Base-by-base conservation (phyloP, 2,888 invertebrate genomes). In the Resseliella maxima region DNA sequence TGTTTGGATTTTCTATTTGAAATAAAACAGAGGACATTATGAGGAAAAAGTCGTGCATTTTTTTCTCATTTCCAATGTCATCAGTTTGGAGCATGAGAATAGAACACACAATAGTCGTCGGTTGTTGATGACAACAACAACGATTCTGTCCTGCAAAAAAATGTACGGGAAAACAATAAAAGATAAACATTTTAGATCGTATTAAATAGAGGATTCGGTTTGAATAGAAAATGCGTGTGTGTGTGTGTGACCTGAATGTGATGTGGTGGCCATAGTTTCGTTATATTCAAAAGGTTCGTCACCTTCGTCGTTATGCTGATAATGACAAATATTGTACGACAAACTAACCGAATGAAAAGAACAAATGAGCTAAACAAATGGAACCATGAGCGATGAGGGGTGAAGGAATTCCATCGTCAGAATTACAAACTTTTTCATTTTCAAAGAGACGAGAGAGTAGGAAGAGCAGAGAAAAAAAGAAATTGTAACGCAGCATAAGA, bases 161-260 rank as follows among this genome's bases (percentile, higher is more conserved):
- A 59, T 59, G 24, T 2, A 59, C 59, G 59, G 2, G 59, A 24
- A 72, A 72, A 72, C 31, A 72, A 72, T 31, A 31, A 72, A 35
- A 72, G 72, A 72, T 72, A 72, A 72, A 72, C 72, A 72, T 72
- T 72, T 72, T 72, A 72, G 31, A 72, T 72, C 72, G 15, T 72
- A 72, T 31, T 72, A 31, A 72, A 72, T 15, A 72, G 72, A 27
- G 31, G 27, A 72, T 72, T 72, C 72, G 72, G 31, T 72, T 72
- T 72, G 35, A 72, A 72, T 31, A 72, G 72, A 72, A 72, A 72
- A 72, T 72, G 31, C 31, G n/a, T 31, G 31, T 72, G 72, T 35
- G 31, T 72, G 72, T 72, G 72, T 72, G 72, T 72, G 72, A 72
- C 72, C 31, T 27, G 72, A 72, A 72, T 72, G 59, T 5, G 59